Percentiles rank a stretch among this genome's conserved stretches.
phyloP scores from a whole-genome alignment of 2,888 invertebrate species.

The Ormyrus nitidulus region DNA sequence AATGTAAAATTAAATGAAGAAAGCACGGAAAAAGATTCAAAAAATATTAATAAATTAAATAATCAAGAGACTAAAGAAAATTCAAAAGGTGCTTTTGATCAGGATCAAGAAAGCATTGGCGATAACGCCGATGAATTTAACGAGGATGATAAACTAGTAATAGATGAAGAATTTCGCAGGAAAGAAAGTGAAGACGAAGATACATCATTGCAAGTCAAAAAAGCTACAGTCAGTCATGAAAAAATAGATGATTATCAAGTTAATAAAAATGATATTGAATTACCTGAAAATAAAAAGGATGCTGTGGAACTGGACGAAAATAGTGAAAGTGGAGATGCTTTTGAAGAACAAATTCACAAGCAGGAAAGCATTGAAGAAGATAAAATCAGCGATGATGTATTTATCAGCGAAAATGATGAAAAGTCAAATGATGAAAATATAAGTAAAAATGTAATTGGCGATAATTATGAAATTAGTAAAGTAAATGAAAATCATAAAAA shows the following conservation, averaged over 20 bases:
- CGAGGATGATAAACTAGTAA: slow-evolving; percentile 48
- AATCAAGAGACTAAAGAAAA: slow-evolving; percentile 1
- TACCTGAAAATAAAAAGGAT: slow-evolving; percentile 13
- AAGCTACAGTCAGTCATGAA: background rate
- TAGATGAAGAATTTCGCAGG: slow-evolving; percentile 49
- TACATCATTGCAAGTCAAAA: background rate
- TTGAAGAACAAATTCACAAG: background rate
- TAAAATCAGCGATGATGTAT: background rate
- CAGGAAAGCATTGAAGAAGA: slow-evolving; percentile 17
- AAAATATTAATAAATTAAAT: slow-evolving; percentile 1
- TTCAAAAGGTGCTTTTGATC: background rate
- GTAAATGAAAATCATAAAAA: slow-evolving; percentile 7
- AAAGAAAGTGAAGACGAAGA: slow-evolving; percentile 22
- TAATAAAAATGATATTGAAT: slow-evolving; percentile 34
- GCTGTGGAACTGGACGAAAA: background rate
- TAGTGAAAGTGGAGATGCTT: background rate
- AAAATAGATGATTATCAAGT: background rate
- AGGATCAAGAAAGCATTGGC: slow-evolving; percentile 35
- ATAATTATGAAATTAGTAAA: slow-evolving; percentile 2
- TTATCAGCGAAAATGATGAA: background rate
- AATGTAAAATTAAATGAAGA: background rate
- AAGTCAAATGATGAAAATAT: background rate
- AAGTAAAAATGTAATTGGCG: background rate
- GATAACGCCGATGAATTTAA: slow-evolving; percentile 35
- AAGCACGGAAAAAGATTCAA: background rate